These are phyloP conservation scores for Onychomys arenicola DNA, from an alignment of 2,797 vertebrate genomes.

Conservation along the genomic window DNA sequence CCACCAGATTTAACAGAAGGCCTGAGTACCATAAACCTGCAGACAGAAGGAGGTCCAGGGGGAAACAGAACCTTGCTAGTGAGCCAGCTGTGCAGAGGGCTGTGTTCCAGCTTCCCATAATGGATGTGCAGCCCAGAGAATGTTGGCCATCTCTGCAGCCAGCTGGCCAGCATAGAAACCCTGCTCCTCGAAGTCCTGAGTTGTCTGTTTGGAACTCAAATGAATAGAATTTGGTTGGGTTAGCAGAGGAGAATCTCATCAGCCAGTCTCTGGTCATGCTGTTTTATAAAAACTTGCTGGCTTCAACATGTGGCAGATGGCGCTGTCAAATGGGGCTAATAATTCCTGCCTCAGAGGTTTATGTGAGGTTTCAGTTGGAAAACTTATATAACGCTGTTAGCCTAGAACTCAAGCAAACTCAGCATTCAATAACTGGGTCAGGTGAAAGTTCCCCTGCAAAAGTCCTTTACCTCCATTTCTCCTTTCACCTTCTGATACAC, in stretches of 20 bases:
- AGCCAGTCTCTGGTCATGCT: constrained; percentile 63
- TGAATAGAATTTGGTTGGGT: constrained; percentile 59
- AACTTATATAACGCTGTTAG: constrained; percentile 19
- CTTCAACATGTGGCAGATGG: constrained; percentile 35
- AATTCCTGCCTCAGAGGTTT: constrained; percentile 2
- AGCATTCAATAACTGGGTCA: neutral
- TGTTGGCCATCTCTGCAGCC: constrained; percentile 73
- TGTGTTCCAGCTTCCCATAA: constrained; percentile 74
- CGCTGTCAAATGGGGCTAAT: constrained; percentile 9
- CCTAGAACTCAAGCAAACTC: neutral
- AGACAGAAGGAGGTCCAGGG: constrained; percentile 78
- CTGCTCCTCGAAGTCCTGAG: constrained; percentile 81
- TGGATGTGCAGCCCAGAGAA: constrained; percentile 73
- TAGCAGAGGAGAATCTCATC: constrained; percentile 55
- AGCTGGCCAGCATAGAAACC: constrained; percentile 63
- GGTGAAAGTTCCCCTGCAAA: neutral
- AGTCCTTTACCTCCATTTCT: neutral
- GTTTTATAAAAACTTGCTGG: constrained; percentile 55
- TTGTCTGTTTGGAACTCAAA: constrained; percentile 70
- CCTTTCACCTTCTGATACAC: neutral
- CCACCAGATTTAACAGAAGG: constrained; percentile 69
- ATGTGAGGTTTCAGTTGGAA: constrained; percentile 29
- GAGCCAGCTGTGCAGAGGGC: constrained; percentile 77
- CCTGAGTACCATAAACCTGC: constrained; percentile 69
- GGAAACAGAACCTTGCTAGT: constrained; percentile 64